Evolutionary conservation across 1,140 invertebrate genomes (phyloP).

Genomic region (Mactra quadrangularis): DNA sequence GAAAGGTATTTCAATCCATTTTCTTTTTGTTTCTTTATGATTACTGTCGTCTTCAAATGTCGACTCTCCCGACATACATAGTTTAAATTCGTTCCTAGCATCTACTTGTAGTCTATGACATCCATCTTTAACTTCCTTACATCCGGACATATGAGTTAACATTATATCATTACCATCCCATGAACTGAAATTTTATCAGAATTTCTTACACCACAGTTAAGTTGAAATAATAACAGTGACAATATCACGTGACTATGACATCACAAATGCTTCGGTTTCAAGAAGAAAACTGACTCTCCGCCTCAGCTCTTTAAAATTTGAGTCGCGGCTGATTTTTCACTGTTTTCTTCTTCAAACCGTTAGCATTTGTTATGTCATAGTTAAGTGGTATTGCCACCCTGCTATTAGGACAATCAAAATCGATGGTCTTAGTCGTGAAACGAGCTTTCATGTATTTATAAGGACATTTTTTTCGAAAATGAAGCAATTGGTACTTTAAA

Average conservation of each 20-base stretch:
- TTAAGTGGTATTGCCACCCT: too few species aligned
- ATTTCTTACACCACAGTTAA: neutral
- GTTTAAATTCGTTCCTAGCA: neutral
- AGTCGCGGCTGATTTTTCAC: too few species aligned
- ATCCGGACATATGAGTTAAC: neutral
- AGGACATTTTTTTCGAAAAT: neutral
- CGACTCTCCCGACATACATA: too few species aligned
- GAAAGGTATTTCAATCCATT: too few species aligned
- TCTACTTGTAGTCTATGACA: conserved; percentile 6
- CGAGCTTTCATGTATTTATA: neutral
- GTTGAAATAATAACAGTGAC: neutral
- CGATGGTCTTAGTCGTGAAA: neutral
- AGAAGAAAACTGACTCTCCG: neutral
- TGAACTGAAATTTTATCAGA: neutral
- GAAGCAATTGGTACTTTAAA: neutral
- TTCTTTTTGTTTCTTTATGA: too few species aligned
- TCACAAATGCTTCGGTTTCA: too few species aligned
- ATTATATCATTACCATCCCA: neutral
- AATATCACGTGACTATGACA: too few species aligned
- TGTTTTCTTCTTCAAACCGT: too few species aligned
- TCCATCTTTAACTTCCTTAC: conserved; percentile 5
- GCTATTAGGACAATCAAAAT: too few species aligned
- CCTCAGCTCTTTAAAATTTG: neutral
- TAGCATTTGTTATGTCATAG: too few species aligned
- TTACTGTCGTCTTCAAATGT: too few species aligned